A percentile compares a stretch with the other conserved stretches of the same genome.
Conservation (phyloP, 2,113 vertebrate genomes). For the Antigone vipio region DNA sequence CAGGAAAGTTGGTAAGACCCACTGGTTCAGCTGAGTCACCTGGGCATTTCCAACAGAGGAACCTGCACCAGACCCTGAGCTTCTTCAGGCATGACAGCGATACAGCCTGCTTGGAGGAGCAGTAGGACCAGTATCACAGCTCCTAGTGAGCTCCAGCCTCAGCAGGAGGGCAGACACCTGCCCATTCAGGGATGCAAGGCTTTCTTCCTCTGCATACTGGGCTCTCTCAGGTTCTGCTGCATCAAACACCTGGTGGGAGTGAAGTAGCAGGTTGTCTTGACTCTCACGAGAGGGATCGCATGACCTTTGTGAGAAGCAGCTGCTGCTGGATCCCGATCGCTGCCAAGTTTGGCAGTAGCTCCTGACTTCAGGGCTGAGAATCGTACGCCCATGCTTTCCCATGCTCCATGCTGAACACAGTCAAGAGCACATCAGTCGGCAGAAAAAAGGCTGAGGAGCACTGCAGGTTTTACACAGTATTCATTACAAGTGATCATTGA, state of each 20-base stretch:
- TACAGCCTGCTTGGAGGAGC: background rate
- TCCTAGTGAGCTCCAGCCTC: background rate
- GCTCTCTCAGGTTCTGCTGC: background rate
- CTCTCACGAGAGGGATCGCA: background rate
- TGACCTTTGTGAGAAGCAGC: background rate
- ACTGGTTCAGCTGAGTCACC: background rate
- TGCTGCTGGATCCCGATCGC: background rate
- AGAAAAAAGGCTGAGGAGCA: background rate
- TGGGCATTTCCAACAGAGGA: background rate
- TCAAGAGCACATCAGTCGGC: accelerated
- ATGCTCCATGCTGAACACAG: background rate
- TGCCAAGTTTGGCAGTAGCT: background rate
- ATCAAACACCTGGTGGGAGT: background rate
- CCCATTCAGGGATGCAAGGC: background rate
- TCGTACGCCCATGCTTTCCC: background rate
- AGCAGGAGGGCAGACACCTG: background rate
- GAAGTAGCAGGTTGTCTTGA: background rate
- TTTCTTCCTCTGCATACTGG: background rate
- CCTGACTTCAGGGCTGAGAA: background rate
- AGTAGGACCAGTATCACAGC: background rate
- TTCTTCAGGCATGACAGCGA: background rate
- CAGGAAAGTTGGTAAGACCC: background rate
- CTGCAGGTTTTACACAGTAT: background rate
- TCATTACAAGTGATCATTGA: background rate
- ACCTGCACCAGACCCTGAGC: background rate